Conservation (phyloP, 2,797 vertebrate species). For the Ctenosaura bakeri region DNA sequence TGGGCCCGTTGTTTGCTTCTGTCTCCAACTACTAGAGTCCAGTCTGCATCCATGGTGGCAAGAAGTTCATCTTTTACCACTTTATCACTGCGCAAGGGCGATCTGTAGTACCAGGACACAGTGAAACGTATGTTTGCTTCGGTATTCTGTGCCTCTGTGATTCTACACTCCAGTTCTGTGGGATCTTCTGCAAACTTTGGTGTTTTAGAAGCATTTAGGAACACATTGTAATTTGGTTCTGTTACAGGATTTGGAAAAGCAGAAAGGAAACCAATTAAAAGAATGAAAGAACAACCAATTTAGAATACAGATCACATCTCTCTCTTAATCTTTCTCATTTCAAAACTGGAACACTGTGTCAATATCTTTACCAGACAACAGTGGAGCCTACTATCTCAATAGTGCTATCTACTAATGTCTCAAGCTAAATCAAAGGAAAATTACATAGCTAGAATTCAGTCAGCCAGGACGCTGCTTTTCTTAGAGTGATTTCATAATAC, state of each 20-base stretch:
- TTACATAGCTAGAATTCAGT: not conserved
- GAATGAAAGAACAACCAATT: not conserved
- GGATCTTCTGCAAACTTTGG: conserved; percentile 86
- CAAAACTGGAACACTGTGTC: not conserved
- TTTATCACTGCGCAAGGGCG: conserved; percentile 57
- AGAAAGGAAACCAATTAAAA: conserved; percentile 35
- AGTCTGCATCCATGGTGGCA: conserved; percentile 86
- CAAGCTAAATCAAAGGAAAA: not conserved
- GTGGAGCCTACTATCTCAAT: not conserved
- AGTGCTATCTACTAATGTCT: not conserved
- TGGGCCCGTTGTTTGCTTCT: conserved; percentile 82
- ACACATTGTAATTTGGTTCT: conserved; percentile 87
- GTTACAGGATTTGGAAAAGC: conserved; percentile 35
- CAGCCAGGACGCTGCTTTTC: not conserved
- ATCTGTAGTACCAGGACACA: conserved; percentile 89
- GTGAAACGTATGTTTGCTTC: conserved; percentile 79
- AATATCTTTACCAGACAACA: not conserved
- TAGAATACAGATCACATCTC: not conserved
- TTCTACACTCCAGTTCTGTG: conserved; percentile 87
- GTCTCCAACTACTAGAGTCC: conserved; percentile 82
- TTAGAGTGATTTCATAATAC: conserved; percentile 6
- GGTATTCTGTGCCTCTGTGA: conserved; percentile 77
- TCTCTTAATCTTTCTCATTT: not conserved
- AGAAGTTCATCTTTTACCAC: conserved; percentile 70
- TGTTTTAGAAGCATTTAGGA: conserved; percentile 75